Base-by-base conservation (phyloP, 2,797 vertebrate species). In the Oophaga sylvatica region DNA sequence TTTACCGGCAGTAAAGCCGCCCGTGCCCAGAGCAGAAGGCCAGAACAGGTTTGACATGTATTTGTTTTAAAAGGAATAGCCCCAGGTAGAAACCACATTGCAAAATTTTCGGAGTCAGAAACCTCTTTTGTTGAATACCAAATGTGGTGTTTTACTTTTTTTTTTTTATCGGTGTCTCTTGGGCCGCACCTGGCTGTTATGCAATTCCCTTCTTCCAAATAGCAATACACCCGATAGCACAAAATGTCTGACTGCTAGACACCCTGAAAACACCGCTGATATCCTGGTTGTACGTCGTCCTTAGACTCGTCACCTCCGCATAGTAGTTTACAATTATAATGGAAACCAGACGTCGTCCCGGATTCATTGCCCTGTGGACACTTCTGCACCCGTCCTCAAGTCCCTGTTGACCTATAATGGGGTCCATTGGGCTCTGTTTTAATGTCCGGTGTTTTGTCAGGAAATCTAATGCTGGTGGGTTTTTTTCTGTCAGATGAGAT, bases 31-130 rank as follows among this genome's bases (percentile, higher is more conserved):
- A 12, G 0, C 19, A 35, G 31, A 41, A 22, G 20, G 71, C 2
- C 75, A 26, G 75, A 77, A 77, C 75, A 16, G 75, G 75, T 77
- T 77, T 26, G 48, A 56, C 75, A 3, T 56, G 75, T 77, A 26
- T 56, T 26, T 77, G 45, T 48, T 77, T 16, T 56, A 11, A 26
- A 77, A 26, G 13, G 45, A 56, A 77, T 29, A 77, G 75, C 75
- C 75, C 75, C 45, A 56, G 75, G 75, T 16, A 16, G 7, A 53
- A 8, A 13, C 20, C 73, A 13, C 41, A 56, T 56, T 56, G 22
- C 22, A 22, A 11, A 56, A 8, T 22, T 15, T 77, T 35, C 70
- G 45, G 70, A 73, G 70, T 73, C 75, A 77, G 75, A 16, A 15
- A 77, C 48, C 2, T 76, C 73, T 56, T 56, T 53, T 56, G 75